Evolutionary conservation across 2,797 vertebrate genomes (phyloP).

Genomic region (Loriculus beryllinus): DNA sequence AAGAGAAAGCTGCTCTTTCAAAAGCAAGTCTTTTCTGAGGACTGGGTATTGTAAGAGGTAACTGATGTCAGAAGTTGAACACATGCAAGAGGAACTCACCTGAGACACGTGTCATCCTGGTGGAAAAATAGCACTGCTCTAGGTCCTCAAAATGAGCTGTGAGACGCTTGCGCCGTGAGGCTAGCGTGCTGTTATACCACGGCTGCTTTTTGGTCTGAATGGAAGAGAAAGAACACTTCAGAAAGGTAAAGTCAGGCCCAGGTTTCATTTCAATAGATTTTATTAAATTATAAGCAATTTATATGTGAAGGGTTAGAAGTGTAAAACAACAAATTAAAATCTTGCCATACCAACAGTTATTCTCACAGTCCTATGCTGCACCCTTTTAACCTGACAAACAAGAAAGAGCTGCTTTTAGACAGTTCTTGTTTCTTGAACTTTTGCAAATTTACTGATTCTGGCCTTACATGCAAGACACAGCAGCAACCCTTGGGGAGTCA

Average conservation of each 20-base stretch:
- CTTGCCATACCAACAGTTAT: neutral
- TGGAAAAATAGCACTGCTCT: constrained; percentile 98
- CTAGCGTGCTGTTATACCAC: constrained; percentile 96
- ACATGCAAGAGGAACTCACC: constrained; percentile 70
- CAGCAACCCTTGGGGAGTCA: neutral
- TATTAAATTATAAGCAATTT: neutral
- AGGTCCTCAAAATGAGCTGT: constrained; percentile 98
- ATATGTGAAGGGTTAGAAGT: neutral
- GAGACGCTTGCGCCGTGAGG: constrained; percentile 92
- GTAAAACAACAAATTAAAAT: neutral
- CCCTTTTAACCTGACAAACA: neutral
- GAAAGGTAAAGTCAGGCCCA: neutral
- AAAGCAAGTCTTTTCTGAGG: neutral
- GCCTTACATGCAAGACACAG: neutral
- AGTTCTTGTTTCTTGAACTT: neutral
- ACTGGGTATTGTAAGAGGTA: neutral
- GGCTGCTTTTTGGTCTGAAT: constrained; percentile 92
- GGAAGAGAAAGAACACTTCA: neutral
- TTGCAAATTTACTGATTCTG: neutral
- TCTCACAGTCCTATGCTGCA: neutral
- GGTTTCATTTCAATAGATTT: neutral
- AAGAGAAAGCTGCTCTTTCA: neutral
- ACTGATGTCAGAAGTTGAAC: neutral
- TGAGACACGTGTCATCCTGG: constrained; percentile 94
- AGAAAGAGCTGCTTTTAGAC: neutral